Evolutionary conservation across 2,888 invertebrate genomes (phyloP).

Genomic region (Shargacucullia verbasci): DNA sequence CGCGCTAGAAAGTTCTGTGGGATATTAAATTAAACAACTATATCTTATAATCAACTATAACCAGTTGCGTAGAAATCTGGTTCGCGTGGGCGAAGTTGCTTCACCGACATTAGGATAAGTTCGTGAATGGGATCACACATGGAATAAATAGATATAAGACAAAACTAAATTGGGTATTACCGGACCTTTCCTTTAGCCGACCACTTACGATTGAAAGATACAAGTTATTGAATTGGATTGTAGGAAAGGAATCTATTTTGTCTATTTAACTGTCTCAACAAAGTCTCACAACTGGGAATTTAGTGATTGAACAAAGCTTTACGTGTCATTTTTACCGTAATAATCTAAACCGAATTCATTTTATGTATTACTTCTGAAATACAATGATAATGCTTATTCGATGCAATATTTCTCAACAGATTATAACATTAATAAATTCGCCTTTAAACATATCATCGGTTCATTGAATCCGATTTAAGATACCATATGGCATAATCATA

Average conservation of each 20-base stretch:
- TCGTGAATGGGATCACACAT: conserved; percentile 45
- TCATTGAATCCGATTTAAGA: conserved; percentile 40
- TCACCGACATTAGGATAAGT: conserved; percentile 61
- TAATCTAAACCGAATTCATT: too few relatives aligned
- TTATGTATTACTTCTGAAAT: neutral
- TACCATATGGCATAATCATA: conserved; percentile 36
- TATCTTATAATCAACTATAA: conserved; percentile 70
- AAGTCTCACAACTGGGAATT: conserved; percentile 3
- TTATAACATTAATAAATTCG: conserved; percentile 26
- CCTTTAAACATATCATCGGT: conserved; percentile 34
- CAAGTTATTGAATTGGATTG: conserved; percentile 35
- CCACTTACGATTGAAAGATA: conserved; percentile 36
- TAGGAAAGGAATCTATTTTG: conserved; percentile 17
- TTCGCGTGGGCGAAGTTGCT: conserved; percentile 68
- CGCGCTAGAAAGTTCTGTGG: conserved; percentile 38
- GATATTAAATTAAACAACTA: conserved; percentile 56
- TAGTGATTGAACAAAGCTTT: neutral
- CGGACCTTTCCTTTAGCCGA: conserved; percentile 31
- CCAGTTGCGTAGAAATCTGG: conserved; percentile 75
- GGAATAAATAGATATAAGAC: conserved; percentile 47
- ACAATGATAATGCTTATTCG: conserved; percentile 16
- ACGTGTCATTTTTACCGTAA: too few relatives aligned
- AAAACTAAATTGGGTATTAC: conserved; percentile 44
- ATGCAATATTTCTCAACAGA: conserved; percentile 13
- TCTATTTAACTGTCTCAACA: conserved; percentile 6